Percentiles rank a stretch among this genome's conserved stretches.
Conservation (phyloP, 1,140 invertebrate genomes). For the Drosophila azteca region DNA sequence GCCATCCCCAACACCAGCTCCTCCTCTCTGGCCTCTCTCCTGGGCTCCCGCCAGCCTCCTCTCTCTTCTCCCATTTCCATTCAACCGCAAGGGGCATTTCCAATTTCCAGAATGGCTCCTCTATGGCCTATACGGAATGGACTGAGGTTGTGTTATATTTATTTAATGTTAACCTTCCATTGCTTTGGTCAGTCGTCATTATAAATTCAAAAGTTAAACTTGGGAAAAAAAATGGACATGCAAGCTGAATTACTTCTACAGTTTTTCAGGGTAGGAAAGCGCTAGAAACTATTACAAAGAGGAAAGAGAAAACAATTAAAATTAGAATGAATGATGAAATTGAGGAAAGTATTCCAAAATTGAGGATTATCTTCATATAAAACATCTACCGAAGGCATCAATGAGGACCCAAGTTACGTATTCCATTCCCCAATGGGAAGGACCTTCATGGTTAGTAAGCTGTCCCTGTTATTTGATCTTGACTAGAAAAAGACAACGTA, state of each 20-base stretch:
- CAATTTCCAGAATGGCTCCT: constrained; percentile 47
- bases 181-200: constrained; percentile 1
- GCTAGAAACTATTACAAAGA: too few species aligned
- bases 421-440: too few species aligned
- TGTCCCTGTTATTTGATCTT: too few species aligned
- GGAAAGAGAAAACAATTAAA: too few species aligned
- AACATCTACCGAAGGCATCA: too few species aligned
- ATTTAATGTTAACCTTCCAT: constrained; percentile 37
- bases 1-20: too few species aligned
- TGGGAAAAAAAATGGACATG: constrained; percentile 4
- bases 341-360: too few species aligned
- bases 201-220: constrained; percentile 27
- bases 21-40: neutral
- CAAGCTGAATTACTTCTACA: neutral
- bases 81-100: constrained; percentile 13
- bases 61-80: neutral
- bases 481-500: too few species aligned
- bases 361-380: too few species aligned
- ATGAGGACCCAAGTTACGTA: too few species aligned
- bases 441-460: too few species aligned
- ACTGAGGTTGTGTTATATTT: constrained; percentile 31
- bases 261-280: constrained; percentile 8
- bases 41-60: neutral
- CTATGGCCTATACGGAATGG: constrained; percentile 19
- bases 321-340: too few species aligned